Base-by-base conservation (phyloP, 1,140 invertebrate species). In the Sweltsa coloradensis region DNA sequence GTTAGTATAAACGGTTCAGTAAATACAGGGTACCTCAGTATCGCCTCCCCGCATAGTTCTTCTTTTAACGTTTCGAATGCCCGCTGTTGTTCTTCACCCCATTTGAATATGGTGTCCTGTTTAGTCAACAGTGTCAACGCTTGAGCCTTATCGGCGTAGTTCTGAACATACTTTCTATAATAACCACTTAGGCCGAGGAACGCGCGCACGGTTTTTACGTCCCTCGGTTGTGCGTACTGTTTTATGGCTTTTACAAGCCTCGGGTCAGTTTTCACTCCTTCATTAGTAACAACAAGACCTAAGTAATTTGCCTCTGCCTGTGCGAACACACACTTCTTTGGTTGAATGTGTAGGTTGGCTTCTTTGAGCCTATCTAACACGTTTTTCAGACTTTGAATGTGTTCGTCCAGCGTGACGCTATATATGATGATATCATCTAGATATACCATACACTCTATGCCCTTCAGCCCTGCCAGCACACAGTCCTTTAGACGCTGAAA, bases 401-500 rank as follows among this genome's bases (percentile, higher is more conserved):
- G 58, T 56, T 62, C 45, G 45, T 62, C 51, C 25, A 69, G 45
- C n/a, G 56, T 58, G n/a, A n/a, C n/a, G n/a, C n/a, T n/a, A n/a
- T n/a, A n/a, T n/a, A n/a, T n/a, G n/a, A n/a, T n/a, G n/a, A n/a
- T n/a, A n/a, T 70, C 64, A 41, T 71, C 68, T 14, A 67, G 34
- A 40, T 69, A 70, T 1, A 66, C 57, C 41, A 63, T 54, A 49
- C 59, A 59, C 34, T 54, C 34, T 23, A 47, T 46, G 5, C 55
- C 56, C 41, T 60, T 54, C 26, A 60, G 45, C 9, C 58, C n/a
- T n/a, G n/a, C n/a, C n/a, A n/a, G n/a, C 60, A 52, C 41, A 3
- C 14, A 26, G 49, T 71, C 58, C 59, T 71, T 64, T 11, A 60
- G 50, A 40, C 64, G 44, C 56, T 70, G 62, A 53, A 72, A 70